phyloP scores from a whole-genome alignment of 2,888 invertebrate species.

The Pasiphila rectangulata region DNA sequence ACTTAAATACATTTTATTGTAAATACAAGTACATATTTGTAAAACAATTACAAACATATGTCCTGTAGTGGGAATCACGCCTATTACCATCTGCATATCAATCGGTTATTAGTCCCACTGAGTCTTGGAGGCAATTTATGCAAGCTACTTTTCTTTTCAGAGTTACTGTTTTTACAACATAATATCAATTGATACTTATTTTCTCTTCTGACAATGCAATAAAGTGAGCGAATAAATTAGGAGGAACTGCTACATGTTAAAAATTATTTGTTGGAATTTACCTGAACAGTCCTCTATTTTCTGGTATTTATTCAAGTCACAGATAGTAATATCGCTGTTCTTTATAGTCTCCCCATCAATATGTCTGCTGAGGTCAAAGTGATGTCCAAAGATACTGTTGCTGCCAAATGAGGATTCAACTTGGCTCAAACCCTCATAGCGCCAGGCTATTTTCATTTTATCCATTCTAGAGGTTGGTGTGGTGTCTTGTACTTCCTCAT shows the following conservation, averaged over 20 bases:
- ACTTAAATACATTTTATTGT: too few relatives aligned
- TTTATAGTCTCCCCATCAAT: conserved; percentile 83
- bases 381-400: conserved; percentile 84
- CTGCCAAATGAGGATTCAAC: conserved; percentile 79
- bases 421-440: conserved; percentile 88
- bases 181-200: too few relatives aligned
- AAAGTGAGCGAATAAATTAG: not conserved
- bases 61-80: too few relatives aligned
- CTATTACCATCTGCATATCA: too few relatives aligned
- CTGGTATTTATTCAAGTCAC: conserved; percentile 57
- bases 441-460: conserved; percentile 94
- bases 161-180: too few relatives aligned
- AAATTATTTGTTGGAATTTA: conserved; percentile 1
- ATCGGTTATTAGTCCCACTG: too few relatives aligned
- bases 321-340: conserved; percentile 80
- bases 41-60: too few relatives aligned
- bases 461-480: conserved; percentile 50
- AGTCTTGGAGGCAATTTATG: too few relatives aligned
- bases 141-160: too few relatives aligned
- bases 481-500: conserved; percentile 56
- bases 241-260: not conserved
- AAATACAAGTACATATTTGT: too few relatives aligned
- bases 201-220: too few relatives aligned
- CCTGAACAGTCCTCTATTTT: conserved; percentile 31
- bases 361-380: conserved; percentile 89